Evolutionary conservation across 1,140 invertebrate species (phyloP).

Genomic region (Anastrepha ludens): DNA sequence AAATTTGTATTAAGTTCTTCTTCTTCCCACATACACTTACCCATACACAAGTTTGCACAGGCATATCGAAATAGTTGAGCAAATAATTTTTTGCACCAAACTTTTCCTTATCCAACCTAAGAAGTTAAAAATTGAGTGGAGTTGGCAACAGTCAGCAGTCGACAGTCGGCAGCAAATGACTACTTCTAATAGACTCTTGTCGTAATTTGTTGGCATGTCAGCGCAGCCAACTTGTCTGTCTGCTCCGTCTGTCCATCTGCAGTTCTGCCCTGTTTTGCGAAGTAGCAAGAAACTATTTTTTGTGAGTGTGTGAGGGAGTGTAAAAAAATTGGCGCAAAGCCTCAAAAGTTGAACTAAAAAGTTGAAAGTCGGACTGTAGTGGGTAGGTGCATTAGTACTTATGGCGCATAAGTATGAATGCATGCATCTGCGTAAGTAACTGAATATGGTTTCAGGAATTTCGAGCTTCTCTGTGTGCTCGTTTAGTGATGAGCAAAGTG

Average conservation of each 20-base stretch:
- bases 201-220: constrained; percentile 40
- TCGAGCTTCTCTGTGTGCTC: too few species aligned
- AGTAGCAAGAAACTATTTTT: not conserved
- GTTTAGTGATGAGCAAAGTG: too few species aligned
- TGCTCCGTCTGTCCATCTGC: not conserved
- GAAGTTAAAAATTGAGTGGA: not conserved
- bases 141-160: constrained; percentile 14
- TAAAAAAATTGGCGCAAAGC: too few species aligned
- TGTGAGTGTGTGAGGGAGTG: too few species aligned
- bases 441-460: too few species aligned
- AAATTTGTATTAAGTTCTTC: not conserved
- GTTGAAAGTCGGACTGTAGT: too few species aligned
- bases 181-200: constrained; percentile 34
- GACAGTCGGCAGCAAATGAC: constrained; percentile 7
- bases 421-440: too few species aligned
- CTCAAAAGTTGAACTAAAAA: too few species aligned
- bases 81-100: not conserved
- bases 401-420: too few species aligned
- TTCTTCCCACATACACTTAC: not conserved
- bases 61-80: not conserved
- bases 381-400: too few species aligned
- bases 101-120: not conserved
- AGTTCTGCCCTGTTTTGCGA: not conserved
- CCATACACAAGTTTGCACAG: not conserved
- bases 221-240: constrained; percentile 22